Base-by-base conservation (phyloP, 2,113 vertebrate genomes). In the Sprattus sprattus region DNA sequence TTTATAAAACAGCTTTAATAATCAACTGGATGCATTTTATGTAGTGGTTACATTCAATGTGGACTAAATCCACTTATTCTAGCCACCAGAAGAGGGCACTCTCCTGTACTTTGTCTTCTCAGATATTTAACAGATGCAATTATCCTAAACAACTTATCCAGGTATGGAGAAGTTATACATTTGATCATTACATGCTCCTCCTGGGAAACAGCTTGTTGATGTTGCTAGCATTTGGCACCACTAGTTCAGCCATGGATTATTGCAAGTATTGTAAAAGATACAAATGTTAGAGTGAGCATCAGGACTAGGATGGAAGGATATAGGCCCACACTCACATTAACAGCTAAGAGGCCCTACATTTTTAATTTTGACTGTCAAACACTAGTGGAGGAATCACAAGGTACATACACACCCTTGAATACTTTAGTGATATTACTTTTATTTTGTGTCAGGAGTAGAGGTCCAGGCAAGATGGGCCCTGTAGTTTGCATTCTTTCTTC, bases 391-490 rank as follows among this genome's bases (percentile, higher is more conserved):
- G 22, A 60, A 60, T 20, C 20, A 60, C 54, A 60, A 28, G 28
- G 28, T 15, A 78, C 71, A 39, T 39, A 39, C 13, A 28, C 28
- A 16, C 11, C 71, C 32, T 16, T 78, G 32, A 78, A 78, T 39
- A 78, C 32, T 78, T 16, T 16, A 78, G 28, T 28, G 71, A 39
- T 78, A 32, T 32, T 1, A 78, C 32, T 13, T 39, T 75, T 39
- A 11, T 32, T 78, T 32, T 39, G 32, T 32, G 71, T 20, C 9
- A 64, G n/a, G 67, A 49, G 32, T 20, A 25, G 9, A 32, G 28
- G 11, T 83, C 46, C 52, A 16, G 71, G 32, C 71, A 78, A 82
- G 32, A 82, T 85, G 45, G 52, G 71, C 71, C 71, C 71, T 78
- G 71, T 5, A 78, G 10, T 78, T 78, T 78, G 71, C 71, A 78